Evolutionary conservation across 2,888 invertebrate species (phyloP), one percentile per base, ranked within the genome.

Genomic region (Vandiemenella viatica): DNA sequence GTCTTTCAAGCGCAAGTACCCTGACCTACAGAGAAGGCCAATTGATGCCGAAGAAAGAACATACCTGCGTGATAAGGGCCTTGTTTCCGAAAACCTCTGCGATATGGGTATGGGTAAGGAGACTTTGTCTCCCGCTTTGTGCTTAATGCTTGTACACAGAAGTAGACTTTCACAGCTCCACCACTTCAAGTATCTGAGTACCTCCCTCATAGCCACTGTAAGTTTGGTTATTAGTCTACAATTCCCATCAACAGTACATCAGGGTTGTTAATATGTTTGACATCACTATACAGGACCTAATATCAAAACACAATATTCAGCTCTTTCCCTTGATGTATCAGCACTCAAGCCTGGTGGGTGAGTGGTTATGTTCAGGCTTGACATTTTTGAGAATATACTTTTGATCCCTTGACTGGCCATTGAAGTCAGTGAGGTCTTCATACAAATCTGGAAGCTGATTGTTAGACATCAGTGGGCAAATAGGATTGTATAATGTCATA

Each of bases 1-100:
- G 63, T 93, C 95, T 50, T 97, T 98, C 67, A 96, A 96, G 66
- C 75, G 97, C 55, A 92, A 95, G 63, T 91, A 91, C 68, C 85
- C 89, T n/a, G 89, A 90, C 65, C 66, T 90, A 46, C 79, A 80
- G 56, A 74, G 95, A 49, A 75, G 95, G 48, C 72, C 83, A 55
- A 81, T 93, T 20, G 90, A 91, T 57, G 88, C 88, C 70, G 88
- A 88, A 55, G 97, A 97, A 64, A 76, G 90, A 49, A 88, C 89
- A 61, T 91, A 82, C 68, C 76, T 97, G 37, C 76, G 85, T 54
- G 84, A 85, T 57, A 80, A 79, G 62, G 81, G 80, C 37, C 71
- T 91, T 45, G 93, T 92, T 21, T 80, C 83, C 1, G 93, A 93
- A 67, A 82, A 85, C 45, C 85, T 92, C 70, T 92, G 91, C 67